Evolutionary conservation across 1,140 invertebrate genomes (phyloP).

Genomic region (Dendrolimus kikuchii): DNA sequence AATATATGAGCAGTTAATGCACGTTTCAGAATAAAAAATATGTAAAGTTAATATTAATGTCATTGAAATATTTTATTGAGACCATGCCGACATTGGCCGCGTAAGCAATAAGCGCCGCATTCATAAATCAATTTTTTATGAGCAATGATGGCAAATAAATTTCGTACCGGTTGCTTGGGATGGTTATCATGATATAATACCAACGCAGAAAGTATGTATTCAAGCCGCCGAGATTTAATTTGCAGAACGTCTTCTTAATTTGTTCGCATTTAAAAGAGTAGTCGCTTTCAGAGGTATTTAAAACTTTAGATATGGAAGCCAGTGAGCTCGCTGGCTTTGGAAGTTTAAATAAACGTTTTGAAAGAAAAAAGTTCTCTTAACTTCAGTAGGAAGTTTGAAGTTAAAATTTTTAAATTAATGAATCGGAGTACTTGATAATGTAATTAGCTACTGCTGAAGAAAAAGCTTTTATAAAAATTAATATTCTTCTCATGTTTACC

Average conservation of each 20-base stretch:
- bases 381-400: too few relatives aligned
- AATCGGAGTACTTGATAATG: too few relatives aligned
- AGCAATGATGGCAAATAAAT: conserved; percentile 46
- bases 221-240: conserved; percentile 10
- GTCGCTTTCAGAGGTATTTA: conserved; percentile 5
- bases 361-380: too few relatives aligned
- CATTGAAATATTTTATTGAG: conserved; percentile 49
- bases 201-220: conserved; percentile 15
- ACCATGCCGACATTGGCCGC: conserved; percentile 36
- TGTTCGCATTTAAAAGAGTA: conserved; percentile 7
- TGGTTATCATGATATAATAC: conserved; percentile 5
- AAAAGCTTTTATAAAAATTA: too few relatives aligned
- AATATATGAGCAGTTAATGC: conserved; percentile 20
- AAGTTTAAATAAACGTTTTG: too few relatives aligned
- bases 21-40: conserved; percentile 22
- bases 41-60: conserved; percentile 33
- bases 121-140: conserved; percentile 53
- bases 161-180: conserved; percentile 13
- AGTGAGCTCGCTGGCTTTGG: too few relatives aligned
- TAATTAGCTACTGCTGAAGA: too few relatives aligned
- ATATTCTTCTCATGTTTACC: too few relatives aligned
- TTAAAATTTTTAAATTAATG: too few relatives aligned
- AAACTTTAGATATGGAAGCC: conserved; percentile 13
- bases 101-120: conserved; percentile 39
- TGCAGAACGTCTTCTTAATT: conserved; percentile 11